A percentile compares a stretch with the other conserved stretches of the same genome.
phyloP scores from a whole-genome alignment of 2,113 vertebrate species.

The mouse (Mus musculus) region DNA sequence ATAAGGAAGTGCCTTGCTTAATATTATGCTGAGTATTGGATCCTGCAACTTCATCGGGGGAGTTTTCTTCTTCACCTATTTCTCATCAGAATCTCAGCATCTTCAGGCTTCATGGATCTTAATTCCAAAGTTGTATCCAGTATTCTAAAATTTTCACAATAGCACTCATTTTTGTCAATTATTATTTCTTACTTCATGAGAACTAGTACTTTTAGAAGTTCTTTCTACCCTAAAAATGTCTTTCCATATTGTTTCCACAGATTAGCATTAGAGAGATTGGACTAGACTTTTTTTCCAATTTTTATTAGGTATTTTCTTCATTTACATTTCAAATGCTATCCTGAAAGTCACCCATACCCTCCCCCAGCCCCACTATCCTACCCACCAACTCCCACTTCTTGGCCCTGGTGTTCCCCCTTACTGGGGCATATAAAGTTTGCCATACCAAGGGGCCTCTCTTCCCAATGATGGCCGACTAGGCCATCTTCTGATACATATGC shows the following conservation, averaged over 20 bases:
- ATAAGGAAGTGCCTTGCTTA: background rate
- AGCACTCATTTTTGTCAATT: background rate
- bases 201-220: background rate
- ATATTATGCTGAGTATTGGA: background rate
- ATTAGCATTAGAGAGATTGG: background rate
- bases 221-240: background rate
- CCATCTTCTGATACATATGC: no score
- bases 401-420: no score
- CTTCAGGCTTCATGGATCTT: background rate
- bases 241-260: background rate
- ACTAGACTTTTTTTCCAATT: background rate
- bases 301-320: no score
- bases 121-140: background rate
- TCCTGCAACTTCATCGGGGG: background rate
- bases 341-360: no score
- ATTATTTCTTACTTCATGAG: background rate
- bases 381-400: no score
- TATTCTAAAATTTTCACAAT: constrained; percentile 12
- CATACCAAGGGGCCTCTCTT: no score
- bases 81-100: background rate
- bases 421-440: no score
- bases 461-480: no score
- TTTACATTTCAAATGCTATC: no score
- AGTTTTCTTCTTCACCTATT: background rate
- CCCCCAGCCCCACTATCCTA: no score